These are phyloP conservation scores for Gortyna flavago DNA, from an alignment of 2,888 invertebrate genomes.

Conservation along the genomic window DNA sequence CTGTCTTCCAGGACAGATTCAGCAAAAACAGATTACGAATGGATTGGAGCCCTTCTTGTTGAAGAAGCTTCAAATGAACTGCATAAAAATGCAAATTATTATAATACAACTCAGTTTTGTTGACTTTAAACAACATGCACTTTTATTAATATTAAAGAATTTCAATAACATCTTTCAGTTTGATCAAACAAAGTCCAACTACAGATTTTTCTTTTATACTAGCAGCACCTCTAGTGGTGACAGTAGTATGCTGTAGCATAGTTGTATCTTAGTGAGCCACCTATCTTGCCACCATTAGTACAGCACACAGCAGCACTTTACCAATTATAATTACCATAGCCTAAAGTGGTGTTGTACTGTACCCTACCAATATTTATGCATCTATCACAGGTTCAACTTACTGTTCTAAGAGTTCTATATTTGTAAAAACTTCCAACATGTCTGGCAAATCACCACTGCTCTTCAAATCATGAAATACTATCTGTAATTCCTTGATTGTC, in stretches of 20 bases:
- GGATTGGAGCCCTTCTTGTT: neutral
- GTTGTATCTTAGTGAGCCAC: neutral
- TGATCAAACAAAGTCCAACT: neutral
- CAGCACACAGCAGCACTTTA: too few species aligned
- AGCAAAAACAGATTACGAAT: neutral
- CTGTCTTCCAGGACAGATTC: neutral
- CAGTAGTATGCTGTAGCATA: neutral
- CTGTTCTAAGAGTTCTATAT: conserved; percentile 71
- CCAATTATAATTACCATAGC: neutral
- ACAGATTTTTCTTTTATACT: neutral
- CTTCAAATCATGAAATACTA: conserved; percentile 70
- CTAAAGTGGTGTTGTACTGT: neutral
- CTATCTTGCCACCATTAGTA: neutral
- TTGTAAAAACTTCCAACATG: conserved; percentile 76
- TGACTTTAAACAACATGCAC: too few species aligned
- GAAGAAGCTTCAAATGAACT: neutral
- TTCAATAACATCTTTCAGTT: neutral
- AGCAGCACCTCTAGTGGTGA: neutral
- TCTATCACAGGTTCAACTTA: conserved; percentile 32
- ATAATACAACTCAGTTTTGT: neutral
- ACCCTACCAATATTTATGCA: neutral
- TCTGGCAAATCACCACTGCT: conserved; percentile 69
- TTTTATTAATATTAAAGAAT: neutral
- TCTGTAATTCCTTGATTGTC: conserved; percentile 73
- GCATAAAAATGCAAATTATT: neutral